Evolutionary conservation across 2,113 vertebrate species (phyloP), one percentile per base, ranked within the genome.

Genomic region (Apaloderma vittatum): DNA sequence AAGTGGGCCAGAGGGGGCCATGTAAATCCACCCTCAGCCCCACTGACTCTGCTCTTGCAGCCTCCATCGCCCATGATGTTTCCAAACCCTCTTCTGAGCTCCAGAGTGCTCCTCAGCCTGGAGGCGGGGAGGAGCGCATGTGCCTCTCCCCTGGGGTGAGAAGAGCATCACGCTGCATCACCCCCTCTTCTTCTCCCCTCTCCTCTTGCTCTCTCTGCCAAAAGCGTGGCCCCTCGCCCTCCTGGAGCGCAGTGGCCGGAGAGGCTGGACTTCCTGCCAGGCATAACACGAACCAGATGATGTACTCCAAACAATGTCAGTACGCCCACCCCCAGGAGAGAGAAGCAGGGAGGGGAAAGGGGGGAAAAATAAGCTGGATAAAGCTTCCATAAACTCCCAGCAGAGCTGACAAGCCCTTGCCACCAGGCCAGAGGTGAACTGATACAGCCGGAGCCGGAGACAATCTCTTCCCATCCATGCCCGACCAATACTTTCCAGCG

Each of bases 221-320:
- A 74, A 70, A 92, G 24, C 12, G 7, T 9, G 62, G 96, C 96
- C 95, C 93, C 94, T 32, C 29, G 21, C 90, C 82, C 97, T 89
- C 94, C 90, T 24, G 26, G 83, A 93, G 96, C 26, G 34, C 51
- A 0, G 63, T 12, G 70, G 95, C 95, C 91, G 78, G 94, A 82
- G 66, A 88, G 97, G 95, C 96, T 87, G 2, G 58, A 90, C 95
- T 90, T 83, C 90, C 96, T 97, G 97, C 98, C 98, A 98, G 97
- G 88, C 79, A 62, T 97, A 98, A 98, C 97, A 92, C 87, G 93
- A 98, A 97, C 93, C 98, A 98, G 98, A 98, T 97, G 98, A 97
- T 96, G 15, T 2, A 34, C 52, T 83, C 58, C 86, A 72, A 95
- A 93, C 72, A 80, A 30, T 93, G 94, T 96, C 96, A 96, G 93